Evolutionary conservation across 2,888 invertebrate genomes (phyloP).

Genomic region (Macrosiphum euphorbiae): DNA sequence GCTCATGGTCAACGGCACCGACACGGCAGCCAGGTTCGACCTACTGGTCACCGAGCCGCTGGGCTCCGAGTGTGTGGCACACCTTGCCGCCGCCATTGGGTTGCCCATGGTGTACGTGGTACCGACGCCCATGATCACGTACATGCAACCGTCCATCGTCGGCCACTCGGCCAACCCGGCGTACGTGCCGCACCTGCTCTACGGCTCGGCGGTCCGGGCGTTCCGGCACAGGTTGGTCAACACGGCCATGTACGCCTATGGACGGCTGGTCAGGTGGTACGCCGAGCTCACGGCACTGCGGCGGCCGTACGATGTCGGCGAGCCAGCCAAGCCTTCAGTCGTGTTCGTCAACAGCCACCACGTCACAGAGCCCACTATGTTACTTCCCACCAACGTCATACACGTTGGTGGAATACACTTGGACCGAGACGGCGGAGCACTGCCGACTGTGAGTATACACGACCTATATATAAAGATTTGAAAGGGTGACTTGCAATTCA

Average conservation of each 20-base stretch:
- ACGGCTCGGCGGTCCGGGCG: conserved; percentile 31
- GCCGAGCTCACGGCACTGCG: neutral
- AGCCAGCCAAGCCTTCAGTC: conserved; percentile 31
- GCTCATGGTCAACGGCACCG: conserved; percentile 44
- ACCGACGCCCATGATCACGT: conserved; percentile 48
- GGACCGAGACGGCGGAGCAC: neutral
- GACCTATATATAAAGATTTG: neutral
- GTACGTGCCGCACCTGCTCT: conserved; percentile 48
- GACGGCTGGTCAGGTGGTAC: conserved; percentile 21
- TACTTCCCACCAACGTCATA: conserved; percentile 37
- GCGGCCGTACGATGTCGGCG: conserved; percentile 21
- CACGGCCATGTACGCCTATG: conserved; percentile 47
- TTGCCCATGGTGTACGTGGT: conserved; percentile 51
- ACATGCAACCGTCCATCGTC: conserved; percentile 31
- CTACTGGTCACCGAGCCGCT: conserved; percentile 49
- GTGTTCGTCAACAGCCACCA: conserved; percentile 59
- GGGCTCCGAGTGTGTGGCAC: conserved; percentile 47
- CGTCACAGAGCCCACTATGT: conserved; percentile 39
- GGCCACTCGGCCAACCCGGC: conserved; percentile 49
- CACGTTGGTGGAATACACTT: conserved; percentile 51
- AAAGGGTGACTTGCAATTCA: too few species aligned
- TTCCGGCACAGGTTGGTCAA: conserved; percentile 52
- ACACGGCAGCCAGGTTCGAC: conserved; percentile 42
- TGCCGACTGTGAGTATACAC: conserved; percentile 18
- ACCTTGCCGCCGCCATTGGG: conserved; percentile 27